Evolutionary conservation across 2,113 vertebrate genomes (phyloP).

Genomic region (Anas platyrhynchos): DNA sequence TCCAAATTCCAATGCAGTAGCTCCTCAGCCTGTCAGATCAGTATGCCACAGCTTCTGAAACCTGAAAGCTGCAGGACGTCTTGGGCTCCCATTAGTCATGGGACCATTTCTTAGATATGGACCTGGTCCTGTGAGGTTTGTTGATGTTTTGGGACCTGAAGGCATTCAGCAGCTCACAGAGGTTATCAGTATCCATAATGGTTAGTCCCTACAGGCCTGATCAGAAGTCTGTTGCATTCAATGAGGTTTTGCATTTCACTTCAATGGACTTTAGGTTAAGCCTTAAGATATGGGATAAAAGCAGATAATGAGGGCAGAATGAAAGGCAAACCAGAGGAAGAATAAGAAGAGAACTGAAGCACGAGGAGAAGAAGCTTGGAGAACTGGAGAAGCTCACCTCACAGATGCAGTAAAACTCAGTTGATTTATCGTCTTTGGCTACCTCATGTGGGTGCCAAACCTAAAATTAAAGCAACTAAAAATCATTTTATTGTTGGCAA

Average conservation of each 20-base stretch:
- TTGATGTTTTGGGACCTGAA: not conserved
- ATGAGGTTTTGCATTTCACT: not conserved
- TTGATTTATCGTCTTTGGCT: not conserved
- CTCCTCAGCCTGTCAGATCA: not conserved
- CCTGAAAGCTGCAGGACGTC: not conserved
- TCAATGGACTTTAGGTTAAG: not conserved
- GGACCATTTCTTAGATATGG: not conserved
- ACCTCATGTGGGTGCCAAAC: not conserved
- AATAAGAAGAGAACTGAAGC: not conserved
- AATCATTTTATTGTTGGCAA: not conserved
- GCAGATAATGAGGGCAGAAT: not conserved
- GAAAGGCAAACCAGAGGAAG: not conserved
- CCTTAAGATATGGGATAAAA: not conserved
- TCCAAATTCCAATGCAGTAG: not conserved
- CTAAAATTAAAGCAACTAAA: not conserved
- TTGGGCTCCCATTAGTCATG: not conserved
- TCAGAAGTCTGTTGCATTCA: not conserved
- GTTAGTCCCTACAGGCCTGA: not conserved
- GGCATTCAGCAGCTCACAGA: not conserved
- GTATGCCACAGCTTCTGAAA: not conserved
- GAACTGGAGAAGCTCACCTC: not conserved
- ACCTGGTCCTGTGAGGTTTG: not conserved
- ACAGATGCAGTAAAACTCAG: not conserved
- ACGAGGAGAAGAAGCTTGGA: not conserved
- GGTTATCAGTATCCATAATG: not conserved